These are phyloP conservation scores for Motacilla alba DNA, from an alignment of 2,113 vertebrate genomes.

Conservation along the genomic window DNA sequence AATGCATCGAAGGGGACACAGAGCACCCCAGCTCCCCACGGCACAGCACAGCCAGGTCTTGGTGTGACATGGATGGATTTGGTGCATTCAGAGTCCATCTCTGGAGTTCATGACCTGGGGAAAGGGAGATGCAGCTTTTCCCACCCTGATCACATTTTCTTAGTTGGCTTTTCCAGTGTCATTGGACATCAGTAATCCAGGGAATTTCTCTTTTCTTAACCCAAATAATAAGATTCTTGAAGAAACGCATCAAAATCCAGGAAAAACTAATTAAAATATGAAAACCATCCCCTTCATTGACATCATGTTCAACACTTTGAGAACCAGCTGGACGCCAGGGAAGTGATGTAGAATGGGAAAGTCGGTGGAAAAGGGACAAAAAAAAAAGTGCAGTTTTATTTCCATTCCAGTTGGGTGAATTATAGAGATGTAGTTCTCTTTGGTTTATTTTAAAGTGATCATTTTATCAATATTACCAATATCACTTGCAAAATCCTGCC, in stretches of 20 bases:
- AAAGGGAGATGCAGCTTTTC: neutral
- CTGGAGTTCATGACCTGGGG: neutral
- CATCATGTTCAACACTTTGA: neutral
- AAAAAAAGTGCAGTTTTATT: neutral
- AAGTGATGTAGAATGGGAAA: neutral
- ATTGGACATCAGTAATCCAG: accelerated
- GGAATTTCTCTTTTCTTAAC: neutral
- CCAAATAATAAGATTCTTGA: neutral
- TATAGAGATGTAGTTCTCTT: neutral
- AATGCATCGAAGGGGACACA: accelerated
- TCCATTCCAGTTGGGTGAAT: neutral
- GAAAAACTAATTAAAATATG: neutral
- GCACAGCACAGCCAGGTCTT: accelerated
- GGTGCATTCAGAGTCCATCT: neutral
- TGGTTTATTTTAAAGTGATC: neutral
- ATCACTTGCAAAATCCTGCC: neutral
- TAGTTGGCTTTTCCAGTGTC: neutral
- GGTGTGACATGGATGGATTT: neutral
- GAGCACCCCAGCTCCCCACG: accelerated
- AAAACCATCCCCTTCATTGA: neutral
- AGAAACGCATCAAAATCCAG: neutral
- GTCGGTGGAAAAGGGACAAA: neutral
- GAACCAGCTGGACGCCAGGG: neutral
- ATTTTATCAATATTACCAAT: neutral
- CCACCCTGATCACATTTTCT: accelerated